phyloP scores from a whole-genome alignment of 2,113 vertebrate genomes.

The Cepphus grylle region DNA sequence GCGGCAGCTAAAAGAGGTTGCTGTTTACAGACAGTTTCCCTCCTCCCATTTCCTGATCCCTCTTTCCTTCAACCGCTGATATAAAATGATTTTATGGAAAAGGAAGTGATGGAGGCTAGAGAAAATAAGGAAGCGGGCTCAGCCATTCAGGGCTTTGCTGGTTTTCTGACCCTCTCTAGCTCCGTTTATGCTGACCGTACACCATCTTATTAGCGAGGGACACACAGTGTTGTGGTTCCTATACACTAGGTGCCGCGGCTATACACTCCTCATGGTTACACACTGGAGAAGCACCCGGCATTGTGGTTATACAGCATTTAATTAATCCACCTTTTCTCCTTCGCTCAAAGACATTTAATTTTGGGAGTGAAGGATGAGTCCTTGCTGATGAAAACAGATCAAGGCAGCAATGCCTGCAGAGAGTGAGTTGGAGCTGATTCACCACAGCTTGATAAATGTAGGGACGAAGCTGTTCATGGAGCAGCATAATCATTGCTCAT shows the following conservation, averaged over 20 bases:
- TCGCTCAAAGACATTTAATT: neutral
- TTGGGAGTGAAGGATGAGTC: neutral
- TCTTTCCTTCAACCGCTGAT: neutral
- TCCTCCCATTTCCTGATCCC: neutral
- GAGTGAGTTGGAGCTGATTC: neutral
- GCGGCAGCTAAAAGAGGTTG: neutral
- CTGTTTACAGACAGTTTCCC: neutral
- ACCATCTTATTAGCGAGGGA: neutral
- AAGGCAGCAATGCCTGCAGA: neutral
- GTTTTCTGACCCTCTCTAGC: neutral
- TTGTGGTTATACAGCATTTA: neutral
- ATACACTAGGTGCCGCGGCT: neutral
- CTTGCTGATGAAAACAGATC: neutral
- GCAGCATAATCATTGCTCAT: neutral
- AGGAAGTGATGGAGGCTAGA: neutral
- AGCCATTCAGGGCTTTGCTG: neutral
- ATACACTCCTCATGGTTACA: neutral
- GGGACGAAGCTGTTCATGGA: neutral
- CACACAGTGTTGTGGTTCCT: accelerated
- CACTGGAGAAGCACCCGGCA: neutral
- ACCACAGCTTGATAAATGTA: neutral
- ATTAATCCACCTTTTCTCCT: neutral
- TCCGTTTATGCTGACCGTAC: neutral
- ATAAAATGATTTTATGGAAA: neutral
- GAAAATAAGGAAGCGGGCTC: neutral